Evolutionary conservation across 2,888 invertebrate species (phyloP), one percentile per base, ranked within the genome.

Genomic region (Torymus aiolomorphi): DNA sequence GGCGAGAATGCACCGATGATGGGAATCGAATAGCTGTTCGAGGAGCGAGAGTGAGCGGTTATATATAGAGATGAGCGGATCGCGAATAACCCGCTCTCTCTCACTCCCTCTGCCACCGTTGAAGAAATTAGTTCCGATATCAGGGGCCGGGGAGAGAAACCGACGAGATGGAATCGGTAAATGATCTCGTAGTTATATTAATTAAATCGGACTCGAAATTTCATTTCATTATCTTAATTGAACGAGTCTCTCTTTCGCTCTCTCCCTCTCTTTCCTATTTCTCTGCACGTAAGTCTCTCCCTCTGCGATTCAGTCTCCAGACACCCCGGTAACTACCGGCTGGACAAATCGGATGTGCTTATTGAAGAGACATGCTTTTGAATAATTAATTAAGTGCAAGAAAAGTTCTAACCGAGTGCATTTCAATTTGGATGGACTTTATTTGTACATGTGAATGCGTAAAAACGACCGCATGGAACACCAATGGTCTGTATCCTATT

Each of bases 161-260:
- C 54, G 61, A 2, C 67, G 72, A 72, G 67, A 76, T 76, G 20
- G 72, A 79, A 79, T 76, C 66, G 71, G 59, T 59, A 71, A 76
- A 76, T 66, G 76, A 76, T 80, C 66, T 65, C 52, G 62, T 49
- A 59, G 61, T 16, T 65, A 18, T 61, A 80, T 76, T 76, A 80
- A 80, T 80, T 80, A 76, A 80, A 80, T 80, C 76, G 72, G 49
- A 42, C 67, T 76, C 61, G 67, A 81, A 81, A 71, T 65, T 77
- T 80, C 73, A 77, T 79, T 82, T 80, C 76, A 74, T 80, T 74
- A 74, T 66, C 76, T 82, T 80, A 77, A 76, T 73, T 81, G 65
- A 73, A 72, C 59, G 59, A 42, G 5, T 42, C 42, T 42, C 42
- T 42, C 42, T 42, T 42, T 42, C 42, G 5, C 42, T 8, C 8